These are phyloP conservation scores for Umimayanthus chanpuru DNA, from an alignment of 92 coral and sea anemone species.

Conservation along the genomic window DNA sequence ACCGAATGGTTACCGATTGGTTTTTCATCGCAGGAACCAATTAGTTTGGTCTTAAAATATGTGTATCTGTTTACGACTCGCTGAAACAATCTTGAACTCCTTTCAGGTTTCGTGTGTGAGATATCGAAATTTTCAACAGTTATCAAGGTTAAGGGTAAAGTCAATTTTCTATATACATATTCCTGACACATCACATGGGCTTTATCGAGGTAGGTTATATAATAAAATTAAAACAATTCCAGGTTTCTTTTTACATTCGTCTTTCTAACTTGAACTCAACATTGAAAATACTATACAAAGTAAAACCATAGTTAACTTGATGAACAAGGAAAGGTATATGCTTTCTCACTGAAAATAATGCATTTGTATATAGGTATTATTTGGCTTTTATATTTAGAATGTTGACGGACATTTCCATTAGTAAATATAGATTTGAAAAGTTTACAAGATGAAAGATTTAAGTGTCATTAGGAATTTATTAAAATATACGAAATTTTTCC, in stretches of 20 bases:
- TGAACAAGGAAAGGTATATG: background rate
- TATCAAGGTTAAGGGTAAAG: background rate
- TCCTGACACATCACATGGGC: background rate
- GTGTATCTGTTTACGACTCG: background rate
- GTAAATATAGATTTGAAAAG: background rate
- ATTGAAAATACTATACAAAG: background rate
- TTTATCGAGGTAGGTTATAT: background rate
- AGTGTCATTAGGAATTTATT: background rate
- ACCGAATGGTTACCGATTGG: conserved; percentile 5
- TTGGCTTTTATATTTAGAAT: background rate
- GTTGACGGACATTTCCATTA: background rate
- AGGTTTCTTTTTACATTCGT: background rate
- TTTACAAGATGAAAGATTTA: background rate
- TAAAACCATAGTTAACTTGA: background rate
- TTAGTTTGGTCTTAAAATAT: background rate
- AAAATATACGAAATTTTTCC: background rate
- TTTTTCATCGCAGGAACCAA: background rate
- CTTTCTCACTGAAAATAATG: background rate
- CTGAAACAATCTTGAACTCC: background rate
- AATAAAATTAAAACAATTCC: background rate
- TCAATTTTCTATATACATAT: background rate
- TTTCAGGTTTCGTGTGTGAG: background rate
- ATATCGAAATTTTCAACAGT: too few relatives aligned
- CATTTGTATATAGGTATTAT: background rate
- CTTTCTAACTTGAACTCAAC: background rate